Conservation (phyloP, 2,888 invertebrate species). For the Aspidiotus destructor region DNA sequence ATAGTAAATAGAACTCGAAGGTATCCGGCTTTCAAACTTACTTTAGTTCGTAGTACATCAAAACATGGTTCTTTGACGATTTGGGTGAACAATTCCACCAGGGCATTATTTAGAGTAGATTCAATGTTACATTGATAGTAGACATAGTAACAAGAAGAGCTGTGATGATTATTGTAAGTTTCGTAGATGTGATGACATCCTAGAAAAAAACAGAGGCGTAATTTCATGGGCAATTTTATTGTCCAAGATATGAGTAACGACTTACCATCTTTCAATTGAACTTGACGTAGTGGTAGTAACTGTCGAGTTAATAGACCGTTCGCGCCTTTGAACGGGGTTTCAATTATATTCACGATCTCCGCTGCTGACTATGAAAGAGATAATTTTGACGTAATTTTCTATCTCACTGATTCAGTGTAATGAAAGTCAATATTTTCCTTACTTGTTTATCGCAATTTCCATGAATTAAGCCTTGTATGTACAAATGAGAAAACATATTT, state of each 20-base stretch:
- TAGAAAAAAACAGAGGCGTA: slow-evolving; percentile 5
- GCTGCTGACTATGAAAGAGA: slow-evolving; percentile 52
- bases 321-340: slow-evolving; percentile 44
- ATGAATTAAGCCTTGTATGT: slow-evolving; percentile 79
- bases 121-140: slow-evolving; percentile 82
- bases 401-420: not conserved
- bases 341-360: slow-evolving; percentile 59
- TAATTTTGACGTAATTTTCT: slow-evolving; percentile 5
- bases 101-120: slow-evolving; percentile 60
- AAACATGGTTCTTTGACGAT: slow-evolving; percentile 86
- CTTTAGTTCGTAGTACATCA: slow-evolving; percentile 78
- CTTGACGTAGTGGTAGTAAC: slow-evolving; percentile 66
- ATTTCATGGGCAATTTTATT: no score
- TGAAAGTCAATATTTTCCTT: slow-evolving; percentile 33
- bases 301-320: slow-evolving; percentile 65
- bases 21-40: slow-evolving; percentile 39
- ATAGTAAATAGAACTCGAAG: not conserved
- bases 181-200: slow-evolving; percentile 21
- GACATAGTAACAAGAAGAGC: slow-evolving; percentile 73
- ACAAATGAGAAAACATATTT: slow-evolving; percentile 68
- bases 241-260: no score
- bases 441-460: slow-evolving; percentile 69
- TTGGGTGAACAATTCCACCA: slow-evolving; percentile 77
- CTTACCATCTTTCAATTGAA: slow-evolving; percentile 73
- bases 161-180: slow-evolving; percentile 55